Evolutionary conservation across 2,888 invertebrate species (phyloP).

Genomic region (Hydrotaea diabolus): DNA sequence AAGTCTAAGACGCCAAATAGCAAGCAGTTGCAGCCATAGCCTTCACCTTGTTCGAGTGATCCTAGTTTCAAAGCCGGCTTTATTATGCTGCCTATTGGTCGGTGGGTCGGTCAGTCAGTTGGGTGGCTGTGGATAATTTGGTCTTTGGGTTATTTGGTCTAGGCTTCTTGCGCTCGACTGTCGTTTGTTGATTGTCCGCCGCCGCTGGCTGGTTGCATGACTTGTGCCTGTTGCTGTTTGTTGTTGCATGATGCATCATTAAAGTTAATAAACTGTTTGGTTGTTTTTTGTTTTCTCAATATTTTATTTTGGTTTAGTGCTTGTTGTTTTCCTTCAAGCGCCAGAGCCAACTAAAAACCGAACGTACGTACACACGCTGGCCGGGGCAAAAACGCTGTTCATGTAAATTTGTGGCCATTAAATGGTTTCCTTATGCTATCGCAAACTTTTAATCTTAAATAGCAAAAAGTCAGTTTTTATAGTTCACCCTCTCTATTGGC

Average conservation of each 20-base stretch:
- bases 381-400: neutral
- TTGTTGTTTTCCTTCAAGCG: slow-evolving; percentile 2
- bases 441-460: slow-evolving; percentile 25
- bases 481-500: slow-evolving; percentile 7
- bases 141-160: slow-evolving; percentile 49
- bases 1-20: neutral
- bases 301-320: neutral
- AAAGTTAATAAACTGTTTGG: slow-evolving; percentile 35
- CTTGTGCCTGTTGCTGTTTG: neutral
- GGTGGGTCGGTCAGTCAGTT: neutral
- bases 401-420: slow-evolving; percentile 50
- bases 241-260: slow-evolving; percentile 21
- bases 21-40: slow-evolving; percentile 31
- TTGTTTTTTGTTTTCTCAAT: neutral
- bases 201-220: neutral
- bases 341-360: neutral
- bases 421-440: slow-evolving; percentile 43
- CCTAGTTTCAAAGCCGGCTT: slow-evolving; percentile 13
- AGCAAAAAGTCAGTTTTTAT: slow-evolving; percentile 28
- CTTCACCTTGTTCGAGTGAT: slow-evolving; percentile 47
- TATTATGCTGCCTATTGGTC: neutral
- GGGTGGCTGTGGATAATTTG: slow-evolving; percentile 28
- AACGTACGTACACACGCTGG: neutral
- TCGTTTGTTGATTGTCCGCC: neutral
- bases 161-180: no score